These are phyloP conservation scores for Dicyrtoma fusca DNA, from an alignment of 2,888 invertebrate species.

Conservation along the genomic window DNA sequence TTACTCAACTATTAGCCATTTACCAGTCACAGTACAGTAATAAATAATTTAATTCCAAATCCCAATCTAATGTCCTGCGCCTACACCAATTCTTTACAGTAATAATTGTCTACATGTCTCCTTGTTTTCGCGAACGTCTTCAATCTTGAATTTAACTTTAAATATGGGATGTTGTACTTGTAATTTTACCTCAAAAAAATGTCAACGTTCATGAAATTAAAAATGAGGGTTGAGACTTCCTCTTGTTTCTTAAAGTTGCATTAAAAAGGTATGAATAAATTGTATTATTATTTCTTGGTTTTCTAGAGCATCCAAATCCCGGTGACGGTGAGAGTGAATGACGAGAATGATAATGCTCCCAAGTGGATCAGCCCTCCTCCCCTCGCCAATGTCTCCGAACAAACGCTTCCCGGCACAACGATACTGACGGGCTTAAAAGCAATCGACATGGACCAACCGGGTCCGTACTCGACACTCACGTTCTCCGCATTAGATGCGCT, in stretches of 20 bases:
- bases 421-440: conserved; percentile 53
- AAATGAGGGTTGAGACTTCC: too few species aligned
- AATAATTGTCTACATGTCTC: background rate
- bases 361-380: conserved; percentile 49
- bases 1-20: too few species aligned
- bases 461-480: conserved; percentile 53
- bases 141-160: too few species aligned
- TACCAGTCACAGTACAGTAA: too few species aligned
- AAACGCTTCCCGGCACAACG: conserved; percentile 53
- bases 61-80: too few species aligned
- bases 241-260: too few species aligned
- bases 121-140: background rate
- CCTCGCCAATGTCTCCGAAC: conserved; percentile 50
- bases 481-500: conserved; percentile 52
- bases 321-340: conserved; percentile 81
- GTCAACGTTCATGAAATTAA: too few species aligned
- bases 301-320: conserved; percentile 75
- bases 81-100: too few species aligned
- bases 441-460: conserved; percentile 53
- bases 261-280: background rate
- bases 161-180: too few species aligned
- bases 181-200: too few species aligned
- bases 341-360: conserved; percentile 59
- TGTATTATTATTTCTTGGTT: background rate
- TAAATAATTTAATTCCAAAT: too few species aligned